Evolutionary conservation across 2,113 vertebrate species (phyloP).

Genomic region (Tetrao urogallus): DNA sequence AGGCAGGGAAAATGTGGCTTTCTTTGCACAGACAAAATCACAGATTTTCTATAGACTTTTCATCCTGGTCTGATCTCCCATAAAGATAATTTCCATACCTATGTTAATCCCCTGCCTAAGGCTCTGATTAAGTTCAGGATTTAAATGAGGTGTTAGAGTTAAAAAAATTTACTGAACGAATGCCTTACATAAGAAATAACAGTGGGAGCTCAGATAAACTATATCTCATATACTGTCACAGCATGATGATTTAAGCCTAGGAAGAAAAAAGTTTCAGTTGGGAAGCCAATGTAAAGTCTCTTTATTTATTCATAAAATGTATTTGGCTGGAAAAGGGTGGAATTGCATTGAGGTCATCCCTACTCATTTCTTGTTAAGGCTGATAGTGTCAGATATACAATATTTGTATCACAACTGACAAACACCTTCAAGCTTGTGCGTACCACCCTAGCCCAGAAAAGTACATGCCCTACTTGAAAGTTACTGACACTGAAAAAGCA

Average conservation of each 20-base stretch:
- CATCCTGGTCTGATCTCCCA: not conserved
- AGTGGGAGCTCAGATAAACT: not conserved
- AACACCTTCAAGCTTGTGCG: not conserved
- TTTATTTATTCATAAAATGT: not conserved
- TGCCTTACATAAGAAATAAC: not conserved
- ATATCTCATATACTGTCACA: not conserved
- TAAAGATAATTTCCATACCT: not conserved
- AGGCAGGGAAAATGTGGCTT: not conserved
- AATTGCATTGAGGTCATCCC: not conserved
- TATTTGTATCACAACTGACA: not conserved
- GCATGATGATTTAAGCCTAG: not conserved
- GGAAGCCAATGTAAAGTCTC: not conserved
- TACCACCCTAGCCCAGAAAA: not conserved
- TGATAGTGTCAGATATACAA: not conserved
- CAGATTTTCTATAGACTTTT: not conserved
- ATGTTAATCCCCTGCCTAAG: not conserved
- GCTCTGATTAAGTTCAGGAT: not conserved
- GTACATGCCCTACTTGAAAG: not conserved
- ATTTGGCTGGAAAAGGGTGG: not conserved
- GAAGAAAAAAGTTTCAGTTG: not conserved
- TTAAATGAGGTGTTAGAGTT: not conserved
- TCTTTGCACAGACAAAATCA: not conserved
- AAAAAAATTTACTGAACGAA: not conserved
- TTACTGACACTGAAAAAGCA: not conserved
- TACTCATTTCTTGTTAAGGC: not conserved